phyloP scores from a whole-genome alignment of 2,888 invertebrate genomes.

The Drosophila merina region DNA sequence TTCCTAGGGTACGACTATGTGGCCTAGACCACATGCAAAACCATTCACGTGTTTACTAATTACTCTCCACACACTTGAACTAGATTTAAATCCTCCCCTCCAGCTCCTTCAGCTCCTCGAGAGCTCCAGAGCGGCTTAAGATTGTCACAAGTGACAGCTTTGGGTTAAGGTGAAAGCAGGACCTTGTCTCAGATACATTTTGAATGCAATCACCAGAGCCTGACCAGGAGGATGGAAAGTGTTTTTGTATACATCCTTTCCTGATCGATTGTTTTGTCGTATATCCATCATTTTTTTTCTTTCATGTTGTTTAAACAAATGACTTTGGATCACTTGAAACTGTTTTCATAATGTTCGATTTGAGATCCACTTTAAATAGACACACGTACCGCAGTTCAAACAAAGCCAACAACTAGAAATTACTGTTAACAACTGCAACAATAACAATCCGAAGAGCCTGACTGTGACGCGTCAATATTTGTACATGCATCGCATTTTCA shows the following conservation, averaged over 20 bases:
- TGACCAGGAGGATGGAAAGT: too few relatives aligned
- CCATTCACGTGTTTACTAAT: conserved; percentile 55
- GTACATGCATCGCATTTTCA: conserved; percentile 81
- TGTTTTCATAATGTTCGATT: conserved; percentile 45
- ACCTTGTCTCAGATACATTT: conserved; percentile 32
- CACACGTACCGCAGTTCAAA: conserved; percentile 44
- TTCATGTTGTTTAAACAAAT: conserved; percentile 61
- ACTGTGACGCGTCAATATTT: conserved; percentile 70
- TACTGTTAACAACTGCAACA: conserved; percentile 43
- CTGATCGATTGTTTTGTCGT: conserved; percentile 18
- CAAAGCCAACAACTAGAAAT: conserved; percentile 29
- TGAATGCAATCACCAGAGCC: background rate
- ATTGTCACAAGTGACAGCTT: conserved; percentile 23
- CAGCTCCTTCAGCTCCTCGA: background rate
- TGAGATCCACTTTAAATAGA: conserved; percentile 64
- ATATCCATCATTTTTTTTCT: conserved; percentile 11
- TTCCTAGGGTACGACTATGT: conserved; percentile 64
- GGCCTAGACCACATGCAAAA: conserved; percentile 48
- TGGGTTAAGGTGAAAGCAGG: conserved; percentile 36
- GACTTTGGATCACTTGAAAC: conserved; percentile 26
- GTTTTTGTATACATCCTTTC: background rate
- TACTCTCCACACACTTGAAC: conserved; percentile 75
- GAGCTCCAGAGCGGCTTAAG: conserved; percentile 2
- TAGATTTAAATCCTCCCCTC: conserved; percentile 53
- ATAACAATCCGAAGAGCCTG: conserved; percentile 20